A percentile compares a stretch with the other conserved stretches of the same genome.
phyloP scores from a whole-genome alignment of 2,797 vertebrate species.

The Tragelaphus oryx region DNA sequence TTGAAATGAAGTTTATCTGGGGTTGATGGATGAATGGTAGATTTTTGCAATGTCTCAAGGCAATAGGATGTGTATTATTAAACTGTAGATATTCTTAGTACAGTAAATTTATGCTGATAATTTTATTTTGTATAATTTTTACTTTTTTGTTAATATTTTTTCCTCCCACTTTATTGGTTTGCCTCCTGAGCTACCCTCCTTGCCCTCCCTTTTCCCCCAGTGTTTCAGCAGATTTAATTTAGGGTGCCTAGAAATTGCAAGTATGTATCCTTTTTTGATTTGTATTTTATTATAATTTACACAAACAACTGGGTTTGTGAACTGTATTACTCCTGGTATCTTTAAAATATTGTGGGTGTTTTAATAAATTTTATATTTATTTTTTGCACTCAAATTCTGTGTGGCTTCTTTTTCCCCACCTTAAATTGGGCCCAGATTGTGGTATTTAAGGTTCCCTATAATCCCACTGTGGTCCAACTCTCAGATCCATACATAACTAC shows the following conservation, averaged over 20 bases:
- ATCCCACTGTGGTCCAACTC: background rate
- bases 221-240: conserved; percentile 85
- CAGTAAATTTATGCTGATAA: conserved; percentile 89
- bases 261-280: conserved; percentile 83
- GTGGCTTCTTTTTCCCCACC: conserved; percentile 38
- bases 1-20: conserved; percentile 87
- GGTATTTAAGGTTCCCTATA: background rate
- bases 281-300: conserved; percentile 88
- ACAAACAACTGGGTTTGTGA: conserved; percentile 81
- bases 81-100: conserved; percentile 90
- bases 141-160: conserved; percentile 75
- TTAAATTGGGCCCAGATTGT: background rate
- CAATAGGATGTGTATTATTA: conserved; percentile 89
- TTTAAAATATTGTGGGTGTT: conserved; percentile 92
- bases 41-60: conserved; percentile 85
- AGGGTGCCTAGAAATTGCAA: conserved; percentile 85
- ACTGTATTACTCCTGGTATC: conserved; percentile 88
- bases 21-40: conserved; percentile 85
- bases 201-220: conserved; percentile 64
- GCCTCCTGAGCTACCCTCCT: conserved; percentile 70
- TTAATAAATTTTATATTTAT: conserved; percentile 93
- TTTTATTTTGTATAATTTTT: conserved; percentile 89
- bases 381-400: conserved; percentile 88
- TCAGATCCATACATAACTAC: background rate
- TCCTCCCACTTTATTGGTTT: conserved; percentile 73